A percentile compares a stretch with the other conserved stretches of the same genome.
Conservation (phyloP, 2,113 vertebrate species). For the Silurus meridionalis region DNA sequence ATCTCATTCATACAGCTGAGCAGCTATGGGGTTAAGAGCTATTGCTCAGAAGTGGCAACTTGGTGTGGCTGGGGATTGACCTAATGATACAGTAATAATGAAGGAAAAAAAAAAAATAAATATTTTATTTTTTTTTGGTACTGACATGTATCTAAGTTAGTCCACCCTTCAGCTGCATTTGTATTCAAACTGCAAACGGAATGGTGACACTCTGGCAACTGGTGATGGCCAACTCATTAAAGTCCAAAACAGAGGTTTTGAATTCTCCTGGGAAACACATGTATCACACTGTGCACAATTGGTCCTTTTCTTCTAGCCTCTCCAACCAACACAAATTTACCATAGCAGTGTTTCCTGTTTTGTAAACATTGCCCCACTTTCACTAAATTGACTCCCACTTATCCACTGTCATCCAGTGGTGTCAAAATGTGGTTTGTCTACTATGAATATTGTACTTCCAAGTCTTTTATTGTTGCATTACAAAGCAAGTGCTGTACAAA, state of each 20-base stretch:
- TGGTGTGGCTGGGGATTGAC: too few species aligned
- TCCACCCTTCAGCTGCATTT: constrained; percentile 23
- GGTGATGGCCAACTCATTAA: constrained; percentile 42
- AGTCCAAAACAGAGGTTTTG: constrained; percentile 34
- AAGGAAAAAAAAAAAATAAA: not conserved
- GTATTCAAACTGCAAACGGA: constrained; percentile 34
- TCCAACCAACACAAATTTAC: constrained; percentile 37
- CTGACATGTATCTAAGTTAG: not conserved
- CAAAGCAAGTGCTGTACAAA: not conserved
- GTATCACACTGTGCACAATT: constrained; percentile 30
- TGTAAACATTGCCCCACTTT: constrained; percentile 31
- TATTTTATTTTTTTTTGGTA: not conserved
- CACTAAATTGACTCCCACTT: not conserved
- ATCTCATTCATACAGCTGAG: too few species aligned
- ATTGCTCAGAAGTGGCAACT: too few species aligned
- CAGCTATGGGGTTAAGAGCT: too few species aligned
- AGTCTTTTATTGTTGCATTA: not conserved
- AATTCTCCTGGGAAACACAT: constrained; percentile 39
- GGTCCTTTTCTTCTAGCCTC: constrained; percentile 34
- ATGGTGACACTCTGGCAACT: constrained; percentile 17
- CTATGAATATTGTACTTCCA: constrained; percentile 4
- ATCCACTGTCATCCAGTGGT: not conserved
- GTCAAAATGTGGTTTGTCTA: not conserved
- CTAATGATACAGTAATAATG: not conserved
- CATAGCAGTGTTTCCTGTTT: constrained; percentile 33